Conservation (phyloP, 2,113 vertebrate genomes). For the Neolamprologus fasciatus region DNA sequence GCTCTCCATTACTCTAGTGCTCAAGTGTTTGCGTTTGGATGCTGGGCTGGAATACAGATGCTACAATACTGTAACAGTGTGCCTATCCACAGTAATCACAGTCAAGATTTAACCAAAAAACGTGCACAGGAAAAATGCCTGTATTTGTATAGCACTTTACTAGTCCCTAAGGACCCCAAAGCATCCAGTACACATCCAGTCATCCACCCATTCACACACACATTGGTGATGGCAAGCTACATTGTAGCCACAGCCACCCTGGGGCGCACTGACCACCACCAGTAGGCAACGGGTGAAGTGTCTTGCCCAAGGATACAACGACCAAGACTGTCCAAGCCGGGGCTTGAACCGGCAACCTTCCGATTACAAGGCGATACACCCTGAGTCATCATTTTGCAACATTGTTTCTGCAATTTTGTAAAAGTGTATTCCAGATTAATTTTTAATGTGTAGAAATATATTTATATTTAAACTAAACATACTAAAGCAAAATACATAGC, state of each 20-base stretch:
- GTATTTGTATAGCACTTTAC: background rate
- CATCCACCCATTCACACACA: background rate
- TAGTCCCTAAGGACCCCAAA: background rate
- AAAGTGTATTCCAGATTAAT: background rate
- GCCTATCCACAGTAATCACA: background rate
- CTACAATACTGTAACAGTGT: slow-evolving; percentile 21
- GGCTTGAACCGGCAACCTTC: background rate
- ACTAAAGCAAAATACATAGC: background rate
- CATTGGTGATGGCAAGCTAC: background rate
- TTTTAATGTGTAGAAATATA: background rate
- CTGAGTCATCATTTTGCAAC: background rate
- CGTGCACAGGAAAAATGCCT: background rate
- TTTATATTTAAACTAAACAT: background rate
- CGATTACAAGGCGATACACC: fast-evolving
- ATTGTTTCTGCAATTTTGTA: background rate
- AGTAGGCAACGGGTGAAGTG: background rate
- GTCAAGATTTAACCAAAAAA: background rate
- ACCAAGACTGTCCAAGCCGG: fast-evolving
- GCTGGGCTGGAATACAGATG: slow-evolving; percentile 11
- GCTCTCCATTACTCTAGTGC: slow-evolving; percentile 27
- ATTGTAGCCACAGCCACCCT: background rate
- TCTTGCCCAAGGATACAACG: background rate
- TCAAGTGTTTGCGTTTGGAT: slow-evolving; percentile 59
- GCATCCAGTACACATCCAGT: background rate
- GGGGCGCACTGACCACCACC: background rate